Evolutionary conservation across 1,140 invertebrate species (phyloP), one percentile per base, ranked within the genome.

Genomic region (Ceratoteleas bidentatus): DNA sequence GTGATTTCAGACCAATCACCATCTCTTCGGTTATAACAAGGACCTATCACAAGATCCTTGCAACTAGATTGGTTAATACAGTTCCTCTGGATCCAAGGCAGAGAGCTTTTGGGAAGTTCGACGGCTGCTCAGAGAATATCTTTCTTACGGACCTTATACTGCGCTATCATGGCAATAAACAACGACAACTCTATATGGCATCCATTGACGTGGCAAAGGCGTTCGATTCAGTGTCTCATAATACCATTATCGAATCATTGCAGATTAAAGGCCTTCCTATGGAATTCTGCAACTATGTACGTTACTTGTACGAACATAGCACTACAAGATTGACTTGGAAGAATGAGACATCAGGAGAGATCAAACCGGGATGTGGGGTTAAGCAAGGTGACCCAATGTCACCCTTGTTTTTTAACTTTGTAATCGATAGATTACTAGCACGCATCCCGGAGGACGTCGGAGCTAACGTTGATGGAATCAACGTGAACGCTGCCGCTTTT

Each of bases 171-270:
- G 36, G 49, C 0, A 0, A 34, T 0, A 53, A 57, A 0, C 34
- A 38, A 33, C 77, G 57, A 7, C 16, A 56, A 0, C 0, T 87
- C 0, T 81, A 40, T 14, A 8, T 88, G 0, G 76, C 83, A 0
- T 82, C 75, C 0, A 4, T 89, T 0, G 86, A 89, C 53, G 70
- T 89, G 0, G 52, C 79, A 0, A 92, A 92, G 80, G 91, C 92
- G 0, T 92, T 92, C 54, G 89, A 90, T 34, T 83, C 87, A 0
- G 86, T 91, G 0, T 66, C 84, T 0, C 87, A 88, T 34, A 9
- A 62, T 0, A 64, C 87, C 0, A 66, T 88, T 0, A 0, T 61
- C 0, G 24, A 57, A 0, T 76, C 75, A 0, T 62, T 91, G 0
- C 38, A 15, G 0, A 24, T 13, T 0, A 73, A 15, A 10, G 77